Evolutionary conservation across 2,797 vertebrate genomes (phyloP).

Genomic region (Brachymystax lenok): DNA sequence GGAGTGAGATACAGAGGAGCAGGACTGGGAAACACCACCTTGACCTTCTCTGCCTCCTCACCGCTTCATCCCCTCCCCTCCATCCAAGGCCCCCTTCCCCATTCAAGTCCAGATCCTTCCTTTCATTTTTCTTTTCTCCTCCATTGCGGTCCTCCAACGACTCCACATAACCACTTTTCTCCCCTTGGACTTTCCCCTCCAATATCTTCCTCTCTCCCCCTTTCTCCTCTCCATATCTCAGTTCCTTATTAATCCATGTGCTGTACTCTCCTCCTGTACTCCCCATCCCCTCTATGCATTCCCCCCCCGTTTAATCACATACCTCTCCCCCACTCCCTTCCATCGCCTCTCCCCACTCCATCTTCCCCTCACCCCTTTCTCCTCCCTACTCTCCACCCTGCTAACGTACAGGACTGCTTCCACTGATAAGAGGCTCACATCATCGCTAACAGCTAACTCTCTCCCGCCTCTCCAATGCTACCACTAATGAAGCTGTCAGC

Average conservation of each 20-base stretch:
- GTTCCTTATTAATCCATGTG: too few relatives aligned
- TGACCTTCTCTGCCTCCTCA: not conserved
- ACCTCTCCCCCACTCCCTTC: not conserved
- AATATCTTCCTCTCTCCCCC: not conserved
- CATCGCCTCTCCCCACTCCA: not conserved
- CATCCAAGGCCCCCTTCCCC: too few relatives aligned
- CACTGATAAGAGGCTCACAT: slow-evolving; percentile 59
- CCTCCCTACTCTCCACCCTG: not conserved
- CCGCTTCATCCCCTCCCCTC: not conserved
- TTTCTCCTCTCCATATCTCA: too few relatives aligned
- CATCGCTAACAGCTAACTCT: slow-evolving; percentile 50
- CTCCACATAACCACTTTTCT: too few relatives aligned
- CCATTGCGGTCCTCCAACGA: too few relatives aligned
- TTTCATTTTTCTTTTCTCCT: too few relatives aligned
- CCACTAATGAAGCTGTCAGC: slow-evolving; percentile 61
- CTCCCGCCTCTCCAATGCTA: slow-evolving; percentile 36
- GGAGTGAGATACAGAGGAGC: too few relatives aligned
- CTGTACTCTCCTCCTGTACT: too few relatives aligned
- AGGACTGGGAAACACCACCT: not conserved
- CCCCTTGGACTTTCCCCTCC: too few relatives aligned
- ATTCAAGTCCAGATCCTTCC: too few relatives aligned
- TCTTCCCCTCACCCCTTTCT: not conserved
- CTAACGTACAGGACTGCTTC: slow-evolving; percentile 48
- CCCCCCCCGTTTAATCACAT: not conserved
- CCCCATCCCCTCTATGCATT: too few relatives aligned